Percentiles rank a stretch among this genome's conserved stretches.
Evolutionary conservation across 2,888 invertebrate species (phyloP).

Genomic region (Hemithea aestivaria): DNA sequence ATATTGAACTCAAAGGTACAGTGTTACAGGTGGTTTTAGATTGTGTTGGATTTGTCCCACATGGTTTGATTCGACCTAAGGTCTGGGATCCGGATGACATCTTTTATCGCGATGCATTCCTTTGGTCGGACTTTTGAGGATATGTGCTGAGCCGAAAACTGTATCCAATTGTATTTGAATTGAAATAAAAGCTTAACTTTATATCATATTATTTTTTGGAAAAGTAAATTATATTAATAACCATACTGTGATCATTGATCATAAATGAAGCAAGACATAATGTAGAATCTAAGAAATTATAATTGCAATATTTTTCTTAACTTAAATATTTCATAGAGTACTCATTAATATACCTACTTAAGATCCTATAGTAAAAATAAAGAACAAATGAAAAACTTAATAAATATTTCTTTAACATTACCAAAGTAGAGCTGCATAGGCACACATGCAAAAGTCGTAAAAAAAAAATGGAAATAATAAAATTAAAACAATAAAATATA

Average conservation of each 20-base stretch:
- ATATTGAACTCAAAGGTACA: conserved; percentile 40
- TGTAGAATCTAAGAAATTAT: too few relatives aligned
- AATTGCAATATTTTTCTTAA: too few relatives aligned
- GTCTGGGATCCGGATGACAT: conserved; percentile 73
- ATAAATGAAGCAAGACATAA: too few relatives aligned
- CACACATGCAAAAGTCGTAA: not conserved
- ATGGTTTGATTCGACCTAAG: conserved; percentile 55
- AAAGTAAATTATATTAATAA: too few relatives aligned
- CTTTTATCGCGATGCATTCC: conserved; percentile 76
- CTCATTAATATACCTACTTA: too few relatives aligned
- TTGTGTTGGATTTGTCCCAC: conserved; percentile 27
- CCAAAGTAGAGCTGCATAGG: too few relatives aligned
- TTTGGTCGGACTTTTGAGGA: conserved; percentile 57
- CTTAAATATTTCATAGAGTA: too few relatives aligned
- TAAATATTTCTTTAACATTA: too few relatives aligned
- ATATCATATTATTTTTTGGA: too few relatives aligned
- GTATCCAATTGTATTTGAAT: conserved; percentile 10
- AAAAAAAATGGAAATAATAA: conserved; percentile 9
- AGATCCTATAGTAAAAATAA: too few relatives aligned
- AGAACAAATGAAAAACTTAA: too few relatives aligned
- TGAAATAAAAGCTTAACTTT: not conserved
- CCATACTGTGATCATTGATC: too few relatives aligned
- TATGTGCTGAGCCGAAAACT: conserved; percentile 45
- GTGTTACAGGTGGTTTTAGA: conserved; percentile 41
- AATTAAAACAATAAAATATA: conserved; percentile 27